Percentiles rank a stretch among this genome's conserved stretches.
These are phyloP conservation scores for Nicator chloris DNA, from an alignment of 2,113 vertebrate genomes.

Conservation along the genomic window DNA sequence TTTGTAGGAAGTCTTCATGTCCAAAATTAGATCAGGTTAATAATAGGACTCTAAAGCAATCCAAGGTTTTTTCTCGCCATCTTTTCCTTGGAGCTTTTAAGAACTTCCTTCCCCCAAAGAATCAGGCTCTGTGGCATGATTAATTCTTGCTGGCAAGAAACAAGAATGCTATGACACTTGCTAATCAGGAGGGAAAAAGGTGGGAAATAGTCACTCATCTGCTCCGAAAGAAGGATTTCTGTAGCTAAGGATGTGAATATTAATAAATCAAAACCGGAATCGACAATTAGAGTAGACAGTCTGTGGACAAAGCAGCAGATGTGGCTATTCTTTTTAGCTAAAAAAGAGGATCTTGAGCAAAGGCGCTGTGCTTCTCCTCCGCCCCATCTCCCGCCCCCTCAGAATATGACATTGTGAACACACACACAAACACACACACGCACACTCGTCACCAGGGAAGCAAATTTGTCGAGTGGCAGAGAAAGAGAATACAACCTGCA, in stretches of 20 bases:
- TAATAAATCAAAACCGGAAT: conserved; percentile 26
- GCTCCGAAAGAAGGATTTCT: not conserved
- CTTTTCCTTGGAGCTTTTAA: not conserved
- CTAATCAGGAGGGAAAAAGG: not conserved
- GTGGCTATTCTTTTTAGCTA: not conserved
- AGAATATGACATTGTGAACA: not conserved
- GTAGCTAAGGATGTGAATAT: conserved; percentile 14
- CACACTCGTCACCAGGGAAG: not conserved
- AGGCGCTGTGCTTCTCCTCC: not conserved
- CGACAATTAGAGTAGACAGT: conserved; percentile 18
- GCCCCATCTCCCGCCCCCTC: not conserved
- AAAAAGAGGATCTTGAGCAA: not conserved
- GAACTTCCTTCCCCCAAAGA: not conserved
- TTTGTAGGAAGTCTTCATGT: conserved; percentile 11
- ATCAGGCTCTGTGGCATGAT: not conserved
- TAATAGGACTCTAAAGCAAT: not conserved
- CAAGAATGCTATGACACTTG: conserved; percentile 15
- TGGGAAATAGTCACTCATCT: conserved; percentile 21
- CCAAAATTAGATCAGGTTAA: conserved; percentile 51
- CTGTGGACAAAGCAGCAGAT: conserved; percentile 46
- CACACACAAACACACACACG: not conserved
- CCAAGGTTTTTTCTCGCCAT: not conserved
- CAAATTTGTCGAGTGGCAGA: not conserved
- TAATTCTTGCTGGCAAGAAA: conserved; percentile 42
- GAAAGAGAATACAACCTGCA: conserved; percentile 34